A percentile compares a stretch with the other conserved stretches of the same genome.
Conservation (phyloP, 2,797 vertebrate species). For the Lerista edwardsae region DNA sequence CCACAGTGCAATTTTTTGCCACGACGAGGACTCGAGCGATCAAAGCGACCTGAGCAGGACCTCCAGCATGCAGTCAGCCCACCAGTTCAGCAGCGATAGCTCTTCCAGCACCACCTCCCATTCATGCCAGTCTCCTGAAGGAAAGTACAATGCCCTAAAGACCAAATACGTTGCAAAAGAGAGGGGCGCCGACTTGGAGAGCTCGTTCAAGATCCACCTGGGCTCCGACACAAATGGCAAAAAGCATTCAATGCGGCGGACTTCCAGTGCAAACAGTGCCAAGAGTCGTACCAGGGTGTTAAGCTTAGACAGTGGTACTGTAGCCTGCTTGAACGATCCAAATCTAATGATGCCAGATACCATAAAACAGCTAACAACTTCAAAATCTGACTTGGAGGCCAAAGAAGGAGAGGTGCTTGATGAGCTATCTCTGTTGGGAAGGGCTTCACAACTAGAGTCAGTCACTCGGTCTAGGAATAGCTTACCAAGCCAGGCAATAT, state of each 20-base stretch:
- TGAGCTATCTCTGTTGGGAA: conserved; percentile 92
- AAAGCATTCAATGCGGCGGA: conserved; percentile 86
- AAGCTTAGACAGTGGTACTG: conserved; percentile 95
- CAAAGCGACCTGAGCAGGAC: conserved; percentile 96
- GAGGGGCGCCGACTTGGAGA: conserved; percentile 73
- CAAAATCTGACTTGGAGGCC: conserved; percentile 98
- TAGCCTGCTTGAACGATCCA: conserved; percentile 92
- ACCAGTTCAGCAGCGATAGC: conserved; percentile 93
- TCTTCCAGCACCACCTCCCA: conserved; percentile 92
- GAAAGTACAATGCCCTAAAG: conserved; percentile 84
- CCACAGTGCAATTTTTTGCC: conserved; percentile 88
- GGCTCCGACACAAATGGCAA: conserved; percentile 83
- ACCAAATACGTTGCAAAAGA: conserved; percentile 80
- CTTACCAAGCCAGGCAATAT: conserved; percentile 91
- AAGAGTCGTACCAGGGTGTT: conserved; percentile 94
- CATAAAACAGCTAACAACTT: conserved; percentile 93
- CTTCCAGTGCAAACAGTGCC: conserved; percentile 88
- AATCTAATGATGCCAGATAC: conserved; percentile 87
- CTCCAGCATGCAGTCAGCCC: conserved; percentile 92
- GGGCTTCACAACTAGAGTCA: conserved; percentile 97
- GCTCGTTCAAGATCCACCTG: conserved; percentile 72
- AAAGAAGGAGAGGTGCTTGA: conserved; percentile 99
- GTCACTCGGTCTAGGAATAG: conserved; percentile 98
- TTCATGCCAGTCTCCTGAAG: conserved; percentile 92
- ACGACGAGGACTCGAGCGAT: conserved; percentile 94